Evolutionary conservation across 2,113 vertebrate species (phyloP), one percentile per base, ranked within the genome.

Genomic region (Gavialis gangeticus): DNA sequence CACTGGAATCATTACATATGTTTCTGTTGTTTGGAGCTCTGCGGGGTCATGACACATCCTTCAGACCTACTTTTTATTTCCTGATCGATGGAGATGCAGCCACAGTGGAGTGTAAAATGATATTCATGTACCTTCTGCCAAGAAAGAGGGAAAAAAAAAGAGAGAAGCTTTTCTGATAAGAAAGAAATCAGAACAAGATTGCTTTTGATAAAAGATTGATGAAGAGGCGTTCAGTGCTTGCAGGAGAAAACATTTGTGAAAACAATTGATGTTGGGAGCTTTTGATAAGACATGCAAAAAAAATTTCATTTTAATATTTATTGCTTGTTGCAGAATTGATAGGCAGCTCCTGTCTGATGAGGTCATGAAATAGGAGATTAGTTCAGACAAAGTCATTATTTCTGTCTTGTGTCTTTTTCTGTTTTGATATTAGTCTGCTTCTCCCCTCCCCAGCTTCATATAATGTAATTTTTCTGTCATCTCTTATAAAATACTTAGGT

Each of bases 141-240:
- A 88, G 92, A 97, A 97, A 96, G 77, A 3, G 10, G 2, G 37
- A 28, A 64, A 93, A 84, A 96, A 77, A 77, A 90, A 10, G 25
- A 75, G 77, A 90, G 71, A 75, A 87, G 30, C 58, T 97, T 96
- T 78, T 91, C 80, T 96, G 91, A 80, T 95, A 97, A 97, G 92
- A 97, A 71, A 96, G 94, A 97, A 97, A 97, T 94, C 96, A 94
- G 92, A 98, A 96, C 88, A 91, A 97, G 96, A 98, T 96, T 95
- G 96, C 92, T 88, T 97, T 96, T 95, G 97, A 97, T 97, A 88
- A 97, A 97, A 98, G 97, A 98, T 96, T 97, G 97, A 98, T 98
- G 96, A 96, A 97, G 96, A 97, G 77, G 89, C 82, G 71, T 95
- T 97, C 96, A 88, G 78, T 69, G 84, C 91, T 97, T 97, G 89